Conservation (phyloP, 2,888 invertebrate genomes). For the Xestia sexstrigata region DNA sequence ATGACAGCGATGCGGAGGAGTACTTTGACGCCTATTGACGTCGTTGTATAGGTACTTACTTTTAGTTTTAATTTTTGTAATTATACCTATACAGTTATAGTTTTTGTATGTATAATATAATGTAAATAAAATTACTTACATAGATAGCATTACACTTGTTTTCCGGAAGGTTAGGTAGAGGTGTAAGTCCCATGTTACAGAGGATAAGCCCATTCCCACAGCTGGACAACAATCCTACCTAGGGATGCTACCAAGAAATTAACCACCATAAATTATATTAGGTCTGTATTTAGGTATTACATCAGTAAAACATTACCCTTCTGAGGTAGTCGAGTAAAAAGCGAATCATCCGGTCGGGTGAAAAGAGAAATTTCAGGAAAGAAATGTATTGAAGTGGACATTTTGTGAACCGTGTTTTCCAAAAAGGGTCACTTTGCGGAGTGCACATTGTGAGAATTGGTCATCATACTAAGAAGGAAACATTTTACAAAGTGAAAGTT, state of each 20-base stretch:
- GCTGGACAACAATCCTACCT: not conserved
- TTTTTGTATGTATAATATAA: no score
- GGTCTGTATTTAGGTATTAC: not conserved
- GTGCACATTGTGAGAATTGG: slow-evolving; percentile 21
- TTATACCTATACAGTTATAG: no score
- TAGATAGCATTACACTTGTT: not conserved
- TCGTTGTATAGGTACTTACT: no score
- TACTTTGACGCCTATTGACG: no score
- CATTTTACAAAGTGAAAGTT: slow-evolving; percentile 2
- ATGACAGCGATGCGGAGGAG: no score
- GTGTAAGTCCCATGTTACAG: not conserved
- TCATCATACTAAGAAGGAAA: not conserved
- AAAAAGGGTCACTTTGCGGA: slow-evolving; percentile 10
- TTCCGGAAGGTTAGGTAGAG: not conserved
- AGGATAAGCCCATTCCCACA: not conserved
- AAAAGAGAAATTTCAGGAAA: not conserved
- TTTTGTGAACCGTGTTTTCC: slow-evolving; percentile 7
- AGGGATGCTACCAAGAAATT: not conserved
- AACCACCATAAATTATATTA: not conserved
- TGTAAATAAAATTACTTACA: no score
- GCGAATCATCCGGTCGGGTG: not conserved
- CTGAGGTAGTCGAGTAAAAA: not conserved
- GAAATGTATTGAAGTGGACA: not conserved
- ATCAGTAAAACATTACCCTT: not conserved
- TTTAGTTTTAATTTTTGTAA: no score